These are phyloP conservation scores for Trichechus manatus DNA, from an alignment of 2,113 vertebrate species.

Conservation along the genomic window DNA sequence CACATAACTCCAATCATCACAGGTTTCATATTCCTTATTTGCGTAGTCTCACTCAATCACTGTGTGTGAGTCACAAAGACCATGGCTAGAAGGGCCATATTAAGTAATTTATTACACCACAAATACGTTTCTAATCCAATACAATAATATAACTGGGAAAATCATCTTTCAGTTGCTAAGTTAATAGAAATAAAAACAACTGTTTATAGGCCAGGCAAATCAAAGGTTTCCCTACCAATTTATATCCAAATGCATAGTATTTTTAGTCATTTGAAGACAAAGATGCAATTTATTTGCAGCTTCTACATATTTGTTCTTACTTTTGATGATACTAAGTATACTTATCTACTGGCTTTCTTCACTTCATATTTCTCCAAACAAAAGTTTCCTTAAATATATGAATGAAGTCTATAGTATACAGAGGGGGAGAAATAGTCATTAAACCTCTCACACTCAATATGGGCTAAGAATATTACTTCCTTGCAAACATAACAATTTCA, in stretches of 20 bases:
- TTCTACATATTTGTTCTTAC: slow-evolving; percentile 1
- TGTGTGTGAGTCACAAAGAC: no score
- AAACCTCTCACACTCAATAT: neutral
- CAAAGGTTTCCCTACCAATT: neutral
- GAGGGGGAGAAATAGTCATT: neutral
- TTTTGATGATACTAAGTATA: neutral
- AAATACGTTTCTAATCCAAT: neutral
- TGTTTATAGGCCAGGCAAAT: neutral
- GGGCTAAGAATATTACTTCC: slow-evolving; percentile 52
- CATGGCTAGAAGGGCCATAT: no score
- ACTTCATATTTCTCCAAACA: neutral
- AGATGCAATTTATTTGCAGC: neutral
- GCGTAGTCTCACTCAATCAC: no score
- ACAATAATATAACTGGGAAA: neutral
- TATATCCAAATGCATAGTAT: neutral
- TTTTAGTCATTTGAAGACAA: slow-evolving; percentile 38
- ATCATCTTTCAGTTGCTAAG: neutral
- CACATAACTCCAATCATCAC: no score
- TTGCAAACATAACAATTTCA: slow-evolving; percentile 21
- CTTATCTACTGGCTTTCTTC: neutral
- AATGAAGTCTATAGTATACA: neutral
- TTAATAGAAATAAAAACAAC: neutral
- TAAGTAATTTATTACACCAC: no score
- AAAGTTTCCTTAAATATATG: neutral
- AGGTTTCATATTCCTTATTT: no score